Evolutionary conservation across 2,113 vertebrate genomes (phyloP).

Genomic region (Phrynosoma platyrhinos): DNA sequence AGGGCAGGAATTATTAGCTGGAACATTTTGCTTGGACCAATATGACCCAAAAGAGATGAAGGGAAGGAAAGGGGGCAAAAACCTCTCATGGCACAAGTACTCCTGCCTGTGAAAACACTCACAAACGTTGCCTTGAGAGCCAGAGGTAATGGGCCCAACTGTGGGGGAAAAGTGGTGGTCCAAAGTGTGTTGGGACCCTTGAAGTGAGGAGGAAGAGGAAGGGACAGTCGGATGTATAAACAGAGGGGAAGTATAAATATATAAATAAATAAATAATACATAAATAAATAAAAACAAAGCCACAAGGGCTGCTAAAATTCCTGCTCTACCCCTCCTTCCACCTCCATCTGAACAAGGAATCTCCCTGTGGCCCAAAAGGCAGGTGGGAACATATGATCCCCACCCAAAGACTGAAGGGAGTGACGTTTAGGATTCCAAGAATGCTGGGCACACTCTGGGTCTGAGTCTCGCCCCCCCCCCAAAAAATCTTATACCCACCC

Average conservation of each 20-base stretch:
- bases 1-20: background rate
- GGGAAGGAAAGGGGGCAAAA: background rate
- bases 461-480: background rate
- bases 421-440: background rate
- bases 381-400: background rate
- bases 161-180: no score
- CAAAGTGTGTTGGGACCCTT: background rate
- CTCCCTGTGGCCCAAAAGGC: background rate
- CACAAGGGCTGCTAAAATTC: background rate
- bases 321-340: background rate
- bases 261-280: constrained; percentile 20
- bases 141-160: no score
- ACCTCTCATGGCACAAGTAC: background rate
- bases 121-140: background rate
- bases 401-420: background rate
- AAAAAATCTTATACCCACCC: background rate
- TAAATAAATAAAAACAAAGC: constrained; percentile 10
- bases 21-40: background rate
- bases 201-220: background rate
- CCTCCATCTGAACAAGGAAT: background rate
- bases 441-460: background rate
- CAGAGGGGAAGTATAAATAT: background rate
- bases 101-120: background rate
- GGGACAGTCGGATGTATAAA: no score
- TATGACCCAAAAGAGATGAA: no score